phyloP scores from a whole-genome alignment of 92 coral and sea anemone genomes.

The Porites evermanni region DNA sequence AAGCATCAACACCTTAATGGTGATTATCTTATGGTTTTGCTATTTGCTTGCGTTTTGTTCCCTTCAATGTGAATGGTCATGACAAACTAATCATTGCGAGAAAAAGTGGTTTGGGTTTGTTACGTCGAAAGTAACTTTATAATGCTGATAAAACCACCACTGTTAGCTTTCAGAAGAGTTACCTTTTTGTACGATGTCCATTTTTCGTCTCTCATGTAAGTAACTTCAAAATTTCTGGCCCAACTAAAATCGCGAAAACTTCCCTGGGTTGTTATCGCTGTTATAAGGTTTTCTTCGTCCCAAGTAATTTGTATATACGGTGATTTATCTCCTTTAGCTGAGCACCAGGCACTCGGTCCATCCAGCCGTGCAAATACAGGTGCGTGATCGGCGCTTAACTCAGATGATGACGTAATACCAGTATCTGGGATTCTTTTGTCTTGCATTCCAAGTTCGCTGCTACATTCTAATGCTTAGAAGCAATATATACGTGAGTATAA shows the following conservation, averaged over 20 bases:
- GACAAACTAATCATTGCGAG: no score
- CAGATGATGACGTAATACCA: slow-evolving; percentile 29
- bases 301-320: background rate
- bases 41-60: no score
- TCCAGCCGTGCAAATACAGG: slow-evolving; percentile 29
- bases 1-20: no score
- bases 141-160: background rate
- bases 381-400: background rate
- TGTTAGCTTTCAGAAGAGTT: background rate
- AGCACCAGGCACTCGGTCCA: no score
- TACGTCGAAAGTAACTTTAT: background rate
- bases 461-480: background rate
- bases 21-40: no score
- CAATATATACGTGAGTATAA: background rate
- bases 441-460: slow-evolving; percentile 25
- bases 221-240: background rate
- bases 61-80: no score
- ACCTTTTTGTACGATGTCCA: background rate
- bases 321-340: no score
- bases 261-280: slow-evolving; percentile 25
- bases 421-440: slow-evolving; percentile 11
- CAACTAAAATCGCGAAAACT: background rate
- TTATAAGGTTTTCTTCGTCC: background rate
- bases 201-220: background rate
- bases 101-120: background rate